Conservation (phyloP, 2,113 vertebrate genomes). For the Sus scrofa region T2T-Sscrofa CM000813.6:10504501-10505000, state of each 20-base stretch:
- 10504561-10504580: not conserved
- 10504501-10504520: too few relatives aligned
- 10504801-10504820: too few relatives aligned
- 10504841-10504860: too few relatives aligned
- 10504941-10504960: not conserved
- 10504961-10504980: not conserved
- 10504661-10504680: not conserved
- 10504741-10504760: too few relatives aligned
- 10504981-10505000: not conserved
- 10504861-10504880: not conserved
- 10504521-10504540: too few relatives aligned
- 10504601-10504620: not conserved
- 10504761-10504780: too few relatives aligned
- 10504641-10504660: too few relatives aligned
- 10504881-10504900: not conserved
- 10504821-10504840: too few relatives aligned
- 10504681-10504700: too few relatives aligned
- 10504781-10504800: too few relatives aligned
- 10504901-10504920: not conserved
- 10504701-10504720: too few relatives aligned
- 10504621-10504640: not conserved
- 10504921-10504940: not conserved
- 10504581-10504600: fast-evolving
- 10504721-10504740: not conserved
- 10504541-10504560: too few relatives aligned